phyloP scores from a whole-genome alignment of 2,888 invertebrate species.

The Nemurella pictetii region DNA sequence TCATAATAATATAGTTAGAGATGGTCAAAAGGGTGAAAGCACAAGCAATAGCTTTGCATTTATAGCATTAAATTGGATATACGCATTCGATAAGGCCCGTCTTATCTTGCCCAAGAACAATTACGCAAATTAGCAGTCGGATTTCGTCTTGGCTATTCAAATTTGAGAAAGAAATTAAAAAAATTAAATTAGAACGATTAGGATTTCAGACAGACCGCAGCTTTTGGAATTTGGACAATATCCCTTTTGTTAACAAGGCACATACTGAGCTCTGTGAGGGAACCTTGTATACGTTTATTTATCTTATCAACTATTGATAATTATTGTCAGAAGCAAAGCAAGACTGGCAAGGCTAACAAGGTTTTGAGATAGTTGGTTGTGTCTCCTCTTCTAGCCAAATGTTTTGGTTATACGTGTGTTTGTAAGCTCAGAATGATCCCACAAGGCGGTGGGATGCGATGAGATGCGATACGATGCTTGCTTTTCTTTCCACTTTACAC shows the following conservation, averaged over 20 bases:
- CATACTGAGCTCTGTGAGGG: not conserved
- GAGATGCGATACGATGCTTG: constrained; percentile 3
- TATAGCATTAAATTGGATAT: not conserved
- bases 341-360: not conserved
- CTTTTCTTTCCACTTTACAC: constrained; percentile 29
- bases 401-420: constrained; percentile 17
- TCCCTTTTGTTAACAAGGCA: not conserved
- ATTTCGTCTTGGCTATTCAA: not conserved
- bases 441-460: not conserved
- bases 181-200: not conserved
- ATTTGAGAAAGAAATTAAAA: not conserved
- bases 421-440: constrained; percentile 15
- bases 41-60: not conserved
- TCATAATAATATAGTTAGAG: not conserved
- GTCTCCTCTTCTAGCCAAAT: not conserved
- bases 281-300: not conserved
- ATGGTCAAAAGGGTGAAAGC: constrained; percentile 7
- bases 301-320: not conserved
- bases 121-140: not conserved
- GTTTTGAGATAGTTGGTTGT: not conserved
- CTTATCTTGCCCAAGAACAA: not conserved
- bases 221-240: not conserved
- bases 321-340: not conserved
- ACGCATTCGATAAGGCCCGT: not conserved
- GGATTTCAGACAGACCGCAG: not conserved